Percentiles rank a stretch among this genome's conserved stretches.
Conservation (phyloP, 1,140 invertebrate genomes). For the Calosoma granatense region DNA sequence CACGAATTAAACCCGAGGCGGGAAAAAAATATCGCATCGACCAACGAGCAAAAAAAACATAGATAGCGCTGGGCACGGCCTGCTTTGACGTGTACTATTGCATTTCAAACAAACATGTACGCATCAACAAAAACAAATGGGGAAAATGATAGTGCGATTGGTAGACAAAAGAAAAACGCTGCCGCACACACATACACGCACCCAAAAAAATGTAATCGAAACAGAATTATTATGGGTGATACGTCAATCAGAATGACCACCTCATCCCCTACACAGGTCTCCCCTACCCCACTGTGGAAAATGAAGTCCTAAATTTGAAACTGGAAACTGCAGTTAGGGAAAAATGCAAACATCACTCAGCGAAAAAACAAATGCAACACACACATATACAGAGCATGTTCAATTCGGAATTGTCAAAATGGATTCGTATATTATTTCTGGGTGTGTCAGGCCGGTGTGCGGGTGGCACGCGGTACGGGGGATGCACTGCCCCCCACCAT, state of each 20-base stretch:
- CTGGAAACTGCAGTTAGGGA: neutral
- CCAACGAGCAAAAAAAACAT: no score
- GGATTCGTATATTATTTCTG: neutral
- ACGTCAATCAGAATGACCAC: slow-evolving; percentile 1
- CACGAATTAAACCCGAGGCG: no score
- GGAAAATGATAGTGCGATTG: neutral
- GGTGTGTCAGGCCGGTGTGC: neutral
- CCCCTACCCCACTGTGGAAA: neutral
- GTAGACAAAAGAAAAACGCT: slow-evolving; percentile 1
- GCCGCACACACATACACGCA: no score
- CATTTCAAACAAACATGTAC: no score
- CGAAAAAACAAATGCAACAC: neutral
- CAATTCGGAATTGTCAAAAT: neutral
- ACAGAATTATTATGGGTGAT: neutral
- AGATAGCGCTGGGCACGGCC: no score
- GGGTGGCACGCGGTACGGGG: neutral
- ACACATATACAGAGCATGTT: neutral
- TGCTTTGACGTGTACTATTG: no score
- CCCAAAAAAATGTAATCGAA: no score
- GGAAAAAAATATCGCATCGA: no score
- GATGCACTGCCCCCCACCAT: neutral
- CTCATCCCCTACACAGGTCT: neutral
- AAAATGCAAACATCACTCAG: neutral
- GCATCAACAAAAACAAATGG: slow-evolving; percentile 4
- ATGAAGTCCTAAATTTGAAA: neutral